Evolutionary conservation across 1,140 invertebrate species (phyloP), one percentile per base, ranked within the genome.

Genomic region (Aphelenchoides fujianensis): DNA sequence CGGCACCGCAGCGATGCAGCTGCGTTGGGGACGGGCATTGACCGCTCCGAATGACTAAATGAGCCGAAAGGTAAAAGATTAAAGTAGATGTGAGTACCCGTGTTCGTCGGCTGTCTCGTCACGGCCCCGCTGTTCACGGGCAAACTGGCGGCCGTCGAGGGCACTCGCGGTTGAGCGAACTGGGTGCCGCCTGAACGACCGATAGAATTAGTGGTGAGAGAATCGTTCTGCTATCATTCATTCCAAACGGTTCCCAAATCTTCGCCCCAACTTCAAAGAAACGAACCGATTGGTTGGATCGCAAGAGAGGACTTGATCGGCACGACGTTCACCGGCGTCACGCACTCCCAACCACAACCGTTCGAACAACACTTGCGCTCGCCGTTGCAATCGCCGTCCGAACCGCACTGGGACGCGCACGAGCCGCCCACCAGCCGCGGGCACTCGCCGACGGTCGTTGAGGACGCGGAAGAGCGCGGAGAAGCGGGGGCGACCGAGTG

Each of bases 261-360:
- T n/a, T n/a, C n/a, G n/a, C n/a, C n/a, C n/a, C n/a, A n/a, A n/a
- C n/a, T n/a, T n/a, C n/a, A n/a, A n/a, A n/a, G n/a, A 7, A 73
- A 19, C 70, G 30, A 54, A 32, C 70, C 16, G 31, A 74, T 74
- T 31, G 77, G 74, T 68, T 68, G 66, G 54, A 78, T 74, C 1
- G 76, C 62, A 9, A 73, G 36, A 28, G 78, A 66, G 31, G 19
- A 57, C n/a, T 59, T 59, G 35, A 79, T 75, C 28, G 74, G 71
- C 41, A 74, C 69, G 34, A 70, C 68, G 5, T 64, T 48, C 2
- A 79, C 70, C 12, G 74, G 72, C 28, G 55, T 48, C n/a, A 81
- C 76, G 70, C 79, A 80, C 67, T 80, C 78, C 28, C 48, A 19
- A 23, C 79, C 79, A 70, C 79, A 80, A 48, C 79, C 79, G 67